Conservation (phyloP, 2,797 vertebrate species). For the Phoeniculus purpureus region DNA sequence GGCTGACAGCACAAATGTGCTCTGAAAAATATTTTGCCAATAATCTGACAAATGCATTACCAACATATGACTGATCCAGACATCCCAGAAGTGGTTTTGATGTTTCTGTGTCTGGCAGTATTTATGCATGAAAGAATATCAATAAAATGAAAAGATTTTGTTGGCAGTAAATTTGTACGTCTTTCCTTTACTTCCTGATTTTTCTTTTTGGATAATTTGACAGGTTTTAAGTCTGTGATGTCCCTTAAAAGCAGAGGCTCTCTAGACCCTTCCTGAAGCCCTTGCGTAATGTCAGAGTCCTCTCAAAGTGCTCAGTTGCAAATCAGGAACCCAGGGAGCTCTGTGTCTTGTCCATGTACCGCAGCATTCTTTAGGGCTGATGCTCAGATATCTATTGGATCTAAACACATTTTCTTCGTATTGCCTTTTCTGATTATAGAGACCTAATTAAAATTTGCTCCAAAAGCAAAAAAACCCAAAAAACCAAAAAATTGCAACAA, state of each 20-base stretch:
- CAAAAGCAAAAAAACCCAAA: neutral
- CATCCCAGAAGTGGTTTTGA: neutral
- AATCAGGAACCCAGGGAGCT: neutral
- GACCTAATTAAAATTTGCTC: neutral
- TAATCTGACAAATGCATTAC: neutral
- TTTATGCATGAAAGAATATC: neutral
- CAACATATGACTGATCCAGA: neutral
- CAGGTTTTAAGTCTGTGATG: neutral
- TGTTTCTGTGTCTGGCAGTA: neutral
- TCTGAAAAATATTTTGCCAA: neutral
- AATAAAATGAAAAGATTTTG: neutral
- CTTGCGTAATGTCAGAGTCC: neutral
- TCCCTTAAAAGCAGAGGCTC: neutral
- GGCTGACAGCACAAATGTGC: neutral
- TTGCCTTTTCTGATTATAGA: constrained; percentile 19
- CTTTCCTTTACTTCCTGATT: neutral
- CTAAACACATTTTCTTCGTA: neutral
- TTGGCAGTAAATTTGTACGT: neutral
- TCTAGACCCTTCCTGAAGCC: neutral
- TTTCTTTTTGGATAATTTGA: neutral
- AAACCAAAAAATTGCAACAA: neutral
- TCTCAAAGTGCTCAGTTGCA: neutral
- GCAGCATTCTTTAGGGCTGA: neutral
- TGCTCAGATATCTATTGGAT: neutral
- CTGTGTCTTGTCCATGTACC: neutral